Conservation (phyloP, 2,797 vertebrate species). For the Ctenopoma multispine region DNA sequence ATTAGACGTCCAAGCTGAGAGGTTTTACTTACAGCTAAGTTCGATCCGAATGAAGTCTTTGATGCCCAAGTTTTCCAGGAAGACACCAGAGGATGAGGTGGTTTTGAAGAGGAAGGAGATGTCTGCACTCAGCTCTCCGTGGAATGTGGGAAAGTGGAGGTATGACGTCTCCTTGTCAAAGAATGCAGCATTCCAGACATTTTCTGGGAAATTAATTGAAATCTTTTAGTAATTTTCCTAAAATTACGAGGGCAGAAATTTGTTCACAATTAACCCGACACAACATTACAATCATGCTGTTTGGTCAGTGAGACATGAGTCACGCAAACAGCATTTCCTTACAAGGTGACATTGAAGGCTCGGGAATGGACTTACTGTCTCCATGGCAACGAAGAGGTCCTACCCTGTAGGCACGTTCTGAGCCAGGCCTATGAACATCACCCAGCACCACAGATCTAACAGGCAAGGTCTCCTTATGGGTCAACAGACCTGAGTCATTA, state of each 20-base stretch:
- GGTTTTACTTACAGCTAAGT: constrained; percentile 89
- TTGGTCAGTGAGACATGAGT: neutral
- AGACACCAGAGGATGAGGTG: constrained; percentile 90
- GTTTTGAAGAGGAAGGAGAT: constrained; percentile 97
- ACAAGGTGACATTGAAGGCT: neutral
- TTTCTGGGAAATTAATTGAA: constrained; percentile 66
- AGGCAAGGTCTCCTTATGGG: constrained; percentile 92
- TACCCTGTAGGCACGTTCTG: constrained; percentile 90
- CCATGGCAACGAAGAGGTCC: constrained; percentile 92
- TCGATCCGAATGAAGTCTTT: constrained; percentile 96
- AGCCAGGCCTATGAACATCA: constrained; percentile 87
- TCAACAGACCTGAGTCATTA: constrained; percentile 90
- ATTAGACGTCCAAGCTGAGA: constrained; percentile 31
- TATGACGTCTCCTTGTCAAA: constrained; percentile 94
- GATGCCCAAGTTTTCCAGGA: constrained; percentile 96
- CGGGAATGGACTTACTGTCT: constrained; percentile 88
- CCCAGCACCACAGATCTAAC: constrained; percentile 90
- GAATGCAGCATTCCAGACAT: constrained; percentile 94
- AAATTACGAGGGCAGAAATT: neutral
- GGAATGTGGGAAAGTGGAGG: constrained; percentile 95
- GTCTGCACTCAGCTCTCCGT: constrained; percentile 93
- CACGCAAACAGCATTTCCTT: neutral
- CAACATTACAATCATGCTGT: neutral
- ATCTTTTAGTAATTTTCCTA: neutral
- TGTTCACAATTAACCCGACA: neutral